Evolutionary conservation across 2,888 invertebrate species (phyloP).

Genomic region (Morpho achilles): DNA sequence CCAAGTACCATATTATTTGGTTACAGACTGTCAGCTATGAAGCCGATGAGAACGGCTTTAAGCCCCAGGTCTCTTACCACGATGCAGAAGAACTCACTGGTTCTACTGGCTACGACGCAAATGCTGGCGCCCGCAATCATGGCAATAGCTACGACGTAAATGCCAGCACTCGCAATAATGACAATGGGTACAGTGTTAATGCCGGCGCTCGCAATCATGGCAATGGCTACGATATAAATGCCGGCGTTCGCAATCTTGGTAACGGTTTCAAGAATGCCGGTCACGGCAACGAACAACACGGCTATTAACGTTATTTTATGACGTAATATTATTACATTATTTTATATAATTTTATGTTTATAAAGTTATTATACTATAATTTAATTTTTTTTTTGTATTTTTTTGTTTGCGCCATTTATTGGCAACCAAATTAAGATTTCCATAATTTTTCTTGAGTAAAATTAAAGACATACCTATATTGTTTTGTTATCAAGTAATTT

Average conservation of each 20-base stretch:
- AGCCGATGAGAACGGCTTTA: conserved; percentile 84
- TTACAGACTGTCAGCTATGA: conserved; percentile 83
- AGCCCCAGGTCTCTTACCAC: conserved; percentile 83
- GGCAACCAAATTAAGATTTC: too few species aligned
- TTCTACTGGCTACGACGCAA: conserved; percentile 53
- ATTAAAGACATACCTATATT: too few species aligned
- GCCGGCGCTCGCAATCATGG: conserved; percentile 43
- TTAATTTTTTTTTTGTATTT: too few species aligned
- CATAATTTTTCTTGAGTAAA: too few species aligned
- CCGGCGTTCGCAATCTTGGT: too few species aligned
- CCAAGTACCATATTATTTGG: not conserved
- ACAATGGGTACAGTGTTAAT: conserved; percentile 52
- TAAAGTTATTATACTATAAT: not conserved
- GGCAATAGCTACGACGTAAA: conserved; percentile 31
- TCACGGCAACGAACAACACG: conserved; percentile 31
- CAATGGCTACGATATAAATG: conserved; percentile 27
- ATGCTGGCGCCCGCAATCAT: conserved; percentile 44
- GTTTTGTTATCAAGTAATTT: too few species aligned
- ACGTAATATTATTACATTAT: conserved; percentile 1
- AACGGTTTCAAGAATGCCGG: conserved; percentile 38
- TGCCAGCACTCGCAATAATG: too few species aligned
- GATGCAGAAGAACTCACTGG: conserved; percentile 60
- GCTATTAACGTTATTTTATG: conserved; percentile 30
- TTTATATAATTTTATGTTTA: conserved; percentile 5
- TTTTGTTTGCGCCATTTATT: too few species aligned